phyloP scores from a whole-genome alignment of 2,797 vertebrate genomes.

The Semaprochilodus insignis region DNA sequence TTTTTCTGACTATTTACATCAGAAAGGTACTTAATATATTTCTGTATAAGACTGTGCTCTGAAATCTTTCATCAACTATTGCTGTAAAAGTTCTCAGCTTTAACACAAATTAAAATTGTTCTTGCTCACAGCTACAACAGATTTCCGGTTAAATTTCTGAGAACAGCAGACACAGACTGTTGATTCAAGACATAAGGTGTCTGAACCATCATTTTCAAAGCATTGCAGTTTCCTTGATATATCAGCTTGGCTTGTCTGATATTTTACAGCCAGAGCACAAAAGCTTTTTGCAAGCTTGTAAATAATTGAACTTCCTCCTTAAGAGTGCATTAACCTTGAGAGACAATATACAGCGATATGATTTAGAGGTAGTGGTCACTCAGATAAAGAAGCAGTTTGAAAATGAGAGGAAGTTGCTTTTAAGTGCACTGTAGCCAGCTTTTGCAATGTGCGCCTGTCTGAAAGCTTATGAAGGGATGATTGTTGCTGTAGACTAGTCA shows the following conservation, averaged over 20 bases:
- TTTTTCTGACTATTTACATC: too few relatives aligned
- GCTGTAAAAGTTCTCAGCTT: too few relatives aligned
- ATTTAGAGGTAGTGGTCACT: conserved; percentile 49
- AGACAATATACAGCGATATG: conserved; percentile 43
- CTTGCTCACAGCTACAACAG: background rate
- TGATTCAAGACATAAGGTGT: background rate
- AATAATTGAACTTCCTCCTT: conserved; percentile 71
- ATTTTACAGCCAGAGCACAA: background rate
- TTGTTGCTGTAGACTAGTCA: background rate
- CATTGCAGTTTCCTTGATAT: conserved; percentile 44
- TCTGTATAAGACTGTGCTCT: background rate
- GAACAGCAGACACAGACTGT: conserved; percentile 14
- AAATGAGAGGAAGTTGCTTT: conserved; percentile 41
- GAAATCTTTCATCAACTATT: background rate
- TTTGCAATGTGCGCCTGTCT: background rate
- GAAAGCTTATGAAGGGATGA: background rate
- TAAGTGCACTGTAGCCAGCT: background rate
- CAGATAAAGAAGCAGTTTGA: conserved; percentile 38
- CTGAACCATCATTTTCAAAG: background rate
- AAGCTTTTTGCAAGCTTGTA: conserved; percentile 53
- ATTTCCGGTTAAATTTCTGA: conserved; percentile 2
- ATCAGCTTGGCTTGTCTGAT: background rate
- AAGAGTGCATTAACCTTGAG: conserved; percentile 53
- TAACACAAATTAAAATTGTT: background rate
- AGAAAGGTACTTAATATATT: too few relatives aligned